Percentiles rank a stretch among this genome's conserved stretches.
Evolutionary conservation across 2,113 vertebrate species (phyloP).

Genomic region (Ageneiosus marmoratus): DNA sequence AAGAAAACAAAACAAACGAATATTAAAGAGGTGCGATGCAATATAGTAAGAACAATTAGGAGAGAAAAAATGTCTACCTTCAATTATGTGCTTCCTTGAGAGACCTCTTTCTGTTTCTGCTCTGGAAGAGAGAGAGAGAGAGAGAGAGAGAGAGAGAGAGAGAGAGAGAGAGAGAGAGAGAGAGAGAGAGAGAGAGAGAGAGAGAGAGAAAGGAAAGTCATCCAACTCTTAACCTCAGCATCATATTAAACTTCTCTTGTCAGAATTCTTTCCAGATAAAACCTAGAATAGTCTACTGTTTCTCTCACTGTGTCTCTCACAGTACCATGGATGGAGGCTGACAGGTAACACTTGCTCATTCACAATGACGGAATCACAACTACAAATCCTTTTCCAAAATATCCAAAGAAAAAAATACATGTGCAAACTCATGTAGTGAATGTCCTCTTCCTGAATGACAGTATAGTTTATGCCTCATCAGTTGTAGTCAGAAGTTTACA

Average conservation of each 20-base stretch:
- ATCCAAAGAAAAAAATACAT: neutral
- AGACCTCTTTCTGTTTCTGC: conserved; percentile 94
- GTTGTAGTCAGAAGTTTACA: neutral
- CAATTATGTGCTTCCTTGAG: conserved; percentile 95
- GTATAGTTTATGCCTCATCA: neutral
- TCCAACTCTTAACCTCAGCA: neutral
- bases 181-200: conserved; percentile 20
- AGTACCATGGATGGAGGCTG: neutral
- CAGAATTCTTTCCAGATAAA: neutral
- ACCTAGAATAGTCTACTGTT: neutral
- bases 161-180: no score
- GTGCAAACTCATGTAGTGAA: neutral
- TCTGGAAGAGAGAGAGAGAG: conserved; percentile 64
- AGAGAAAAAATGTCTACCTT: conserved; percentile 78
- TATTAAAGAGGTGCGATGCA: neutral
- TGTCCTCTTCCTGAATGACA: neutral
- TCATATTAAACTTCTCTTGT: neutral
- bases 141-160: conserved; percentile 20
- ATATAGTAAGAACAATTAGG: conserved; percentile 15
- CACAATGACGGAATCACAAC: neutral
- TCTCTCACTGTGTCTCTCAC: neutral
- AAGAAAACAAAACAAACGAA: neutral
- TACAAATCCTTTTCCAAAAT: neutral
- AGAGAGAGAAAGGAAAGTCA: conserved; percentile 14
- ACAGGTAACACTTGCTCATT: conserved; percentile 9